Conservation (phyloP, 2,797 vertebrate genomes). For the Dendrocincla fuliginosa region DNA sequence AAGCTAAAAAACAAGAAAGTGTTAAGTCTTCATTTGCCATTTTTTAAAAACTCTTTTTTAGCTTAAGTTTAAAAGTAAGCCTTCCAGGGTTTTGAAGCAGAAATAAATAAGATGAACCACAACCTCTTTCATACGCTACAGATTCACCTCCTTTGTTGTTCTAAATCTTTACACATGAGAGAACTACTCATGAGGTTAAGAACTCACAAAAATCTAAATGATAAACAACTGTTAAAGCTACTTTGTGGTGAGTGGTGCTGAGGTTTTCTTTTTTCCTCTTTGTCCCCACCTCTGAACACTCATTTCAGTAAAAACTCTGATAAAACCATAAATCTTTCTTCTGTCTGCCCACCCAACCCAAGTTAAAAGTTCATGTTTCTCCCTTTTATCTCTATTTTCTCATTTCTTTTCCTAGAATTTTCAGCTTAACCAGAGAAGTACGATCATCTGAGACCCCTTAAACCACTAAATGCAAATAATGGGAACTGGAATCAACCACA, state of each 20-base stretch:
- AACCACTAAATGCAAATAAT: not conserved
- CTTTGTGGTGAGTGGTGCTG: not conserved
- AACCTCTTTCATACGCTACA: not conserved
- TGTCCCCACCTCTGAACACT: not conserved
- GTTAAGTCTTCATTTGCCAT: not conserved
- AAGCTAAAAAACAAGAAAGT: not conserved
- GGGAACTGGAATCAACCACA: not conserved
- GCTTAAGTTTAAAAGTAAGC: not conserved
- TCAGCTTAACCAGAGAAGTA: not conserved
- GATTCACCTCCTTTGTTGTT: not conserved
- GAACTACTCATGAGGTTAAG: not conserved
- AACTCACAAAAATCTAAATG: not conserved
- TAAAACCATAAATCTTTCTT: not conserved
- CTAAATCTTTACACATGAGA: not conserved
- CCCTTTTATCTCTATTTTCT: not conserved
- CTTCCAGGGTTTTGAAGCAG: not conserved
- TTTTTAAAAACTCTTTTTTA: not conserved
- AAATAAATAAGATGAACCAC: not conserved
- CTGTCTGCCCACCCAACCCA: accelerated
- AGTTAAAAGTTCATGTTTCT: not conserved
- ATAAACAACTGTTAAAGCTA: not conserved
- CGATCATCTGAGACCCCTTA: not conserved
- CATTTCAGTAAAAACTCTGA: not conserved
- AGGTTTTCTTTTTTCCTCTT: not conserved
- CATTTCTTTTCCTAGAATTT: not conserved